Conservation (phyloP, 2,797 vertebrate genomes). For the Eulemur rubriventer region DNA sequence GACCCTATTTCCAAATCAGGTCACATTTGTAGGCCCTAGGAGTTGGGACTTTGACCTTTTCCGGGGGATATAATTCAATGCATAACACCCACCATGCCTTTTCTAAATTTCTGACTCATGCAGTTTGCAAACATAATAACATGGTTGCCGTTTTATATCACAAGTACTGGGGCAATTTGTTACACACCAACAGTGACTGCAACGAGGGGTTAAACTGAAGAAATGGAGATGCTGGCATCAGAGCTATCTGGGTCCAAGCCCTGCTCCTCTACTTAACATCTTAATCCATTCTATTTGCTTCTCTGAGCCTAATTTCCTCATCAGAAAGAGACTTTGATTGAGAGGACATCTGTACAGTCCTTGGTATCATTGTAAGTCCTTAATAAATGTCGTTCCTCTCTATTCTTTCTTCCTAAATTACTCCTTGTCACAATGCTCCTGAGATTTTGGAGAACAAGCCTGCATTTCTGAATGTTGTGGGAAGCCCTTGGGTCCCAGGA, state of each 20-base stretch:
- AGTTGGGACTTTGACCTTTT: background rate
- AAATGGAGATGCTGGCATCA: background rate
- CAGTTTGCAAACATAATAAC: background rate
- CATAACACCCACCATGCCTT: background rate
- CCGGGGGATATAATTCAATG: background rate
- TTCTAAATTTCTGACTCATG: background rate
- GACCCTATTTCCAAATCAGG: background rate
- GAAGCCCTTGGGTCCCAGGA: background rate
- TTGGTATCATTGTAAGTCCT: background rate
- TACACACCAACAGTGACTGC: background rate
- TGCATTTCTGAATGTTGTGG: background rate
- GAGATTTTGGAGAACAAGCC: background rate
- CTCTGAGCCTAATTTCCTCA: background rate
- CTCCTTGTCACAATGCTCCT: background rate
- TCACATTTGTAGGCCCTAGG: background rate
- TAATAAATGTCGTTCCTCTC: background rate
- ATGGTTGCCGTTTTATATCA: background rate
- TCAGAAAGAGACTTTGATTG: background rate
- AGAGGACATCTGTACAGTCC: background rate
- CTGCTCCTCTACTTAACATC: background rate
- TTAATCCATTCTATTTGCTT: background rate
- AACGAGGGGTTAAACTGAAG: background rate
- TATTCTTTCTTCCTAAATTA: background rate
- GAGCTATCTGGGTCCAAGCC: background rate
- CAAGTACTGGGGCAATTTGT: background rate